Evolutionary conservation across 2,888 invertebrate species (phyloP).

Genomic region (Protonemura montana): DNA sequence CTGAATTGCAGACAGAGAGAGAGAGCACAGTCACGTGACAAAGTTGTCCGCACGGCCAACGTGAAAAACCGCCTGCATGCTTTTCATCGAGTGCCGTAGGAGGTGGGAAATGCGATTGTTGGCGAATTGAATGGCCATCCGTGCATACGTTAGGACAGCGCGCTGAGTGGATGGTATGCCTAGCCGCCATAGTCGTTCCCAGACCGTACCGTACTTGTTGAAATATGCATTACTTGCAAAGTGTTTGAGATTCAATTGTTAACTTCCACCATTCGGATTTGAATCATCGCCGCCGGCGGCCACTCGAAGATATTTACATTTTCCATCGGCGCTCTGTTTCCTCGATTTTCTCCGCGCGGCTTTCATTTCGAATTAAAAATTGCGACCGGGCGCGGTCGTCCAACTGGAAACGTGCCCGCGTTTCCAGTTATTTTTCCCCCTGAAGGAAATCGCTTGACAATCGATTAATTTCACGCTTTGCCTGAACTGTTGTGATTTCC

Average conservation of each 20-base stretch:
- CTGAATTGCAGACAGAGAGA: not conserved
- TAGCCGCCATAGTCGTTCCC: not conserved
- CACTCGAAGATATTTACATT: conserved; percentile 32
- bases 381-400: not conserved
- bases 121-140: conserved; percentile 12
- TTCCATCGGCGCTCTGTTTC: not conserved
- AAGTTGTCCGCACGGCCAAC: too few species aligned
- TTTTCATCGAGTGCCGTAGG: not conserved
- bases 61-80: not conserved
- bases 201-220: not conserved
- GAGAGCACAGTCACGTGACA: too few species aligned
- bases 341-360: not conserved
- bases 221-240: conserved; percentile 40
- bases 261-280: conserved; percentile 24
- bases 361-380: conserved; percentile 19
- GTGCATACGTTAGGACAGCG: not conserved
- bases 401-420: not conserved
- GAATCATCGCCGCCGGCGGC: conserved; percentile 25
- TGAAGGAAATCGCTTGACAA: not conserved
- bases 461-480: too few species aligned
- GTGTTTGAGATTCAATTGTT: conserved; percentile 26
- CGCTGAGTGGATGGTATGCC: not conserved
- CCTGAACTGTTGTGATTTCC: not conserved
- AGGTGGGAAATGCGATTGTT: not conserved
- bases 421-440: too few species aligned